Evolutionary conservation across 2,888 invertebrate species (phyloP), one percentile per base, ranked within the genome.

Genomic region (Eristalis pertinax): DNA sequence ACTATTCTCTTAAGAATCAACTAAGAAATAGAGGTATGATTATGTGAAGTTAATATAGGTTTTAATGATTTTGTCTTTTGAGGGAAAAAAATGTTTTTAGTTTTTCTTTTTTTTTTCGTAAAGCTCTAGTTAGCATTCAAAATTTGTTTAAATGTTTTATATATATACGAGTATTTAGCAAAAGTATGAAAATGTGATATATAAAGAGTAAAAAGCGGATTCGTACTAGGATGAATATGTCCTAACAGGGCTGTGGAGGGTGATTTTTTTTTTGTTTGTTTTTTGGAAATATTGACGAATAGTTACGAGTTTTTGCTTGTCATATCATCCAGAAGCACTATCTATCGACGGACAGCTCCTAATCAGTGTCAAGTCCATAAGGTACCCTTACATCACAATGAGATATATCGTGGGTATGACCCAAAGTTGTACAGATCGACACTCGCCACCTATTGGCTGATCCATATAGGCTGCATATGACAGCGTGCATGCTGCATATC

Each of bases 61-160:
- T 69, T 70, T 74, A 43, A 69, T 74, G 64, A 69, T 35, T 64
- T 29, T 32, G 56, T 56, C 72, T 58, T 68, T 26, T 60, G 29
- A 67, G 60, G 70, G 26, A 26, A 58, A 75, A 73, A 70, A 78
- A 68, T 26, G 11, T 4, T 26, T 58, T n/a, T 58, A 77, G 65
- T 84, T 56, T 76, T 64, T 77, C 0, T 0, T 13, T 38, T 38
- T 50, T 50, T 50, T 50, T 50, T 50, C 19, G 50, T 50, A 50
- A 83, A 86, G 86, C 86, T 86, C 77, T 86, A 86, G 35, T 65
- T 77, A 70, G 78, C 86, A 86, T 86, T 83, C 86, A 78, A 41
- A 70, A 75, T 78, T 10, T 0, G 4, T 67, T 62, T 22, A 69
- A 22, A 38, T n/a, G 5, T 64, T 69, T 41, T 41, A 72, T 41